phyloP scores from a whole-genome alignment of 2,888 invertebrate genomes.

The Cantharis nigra region DNA sequence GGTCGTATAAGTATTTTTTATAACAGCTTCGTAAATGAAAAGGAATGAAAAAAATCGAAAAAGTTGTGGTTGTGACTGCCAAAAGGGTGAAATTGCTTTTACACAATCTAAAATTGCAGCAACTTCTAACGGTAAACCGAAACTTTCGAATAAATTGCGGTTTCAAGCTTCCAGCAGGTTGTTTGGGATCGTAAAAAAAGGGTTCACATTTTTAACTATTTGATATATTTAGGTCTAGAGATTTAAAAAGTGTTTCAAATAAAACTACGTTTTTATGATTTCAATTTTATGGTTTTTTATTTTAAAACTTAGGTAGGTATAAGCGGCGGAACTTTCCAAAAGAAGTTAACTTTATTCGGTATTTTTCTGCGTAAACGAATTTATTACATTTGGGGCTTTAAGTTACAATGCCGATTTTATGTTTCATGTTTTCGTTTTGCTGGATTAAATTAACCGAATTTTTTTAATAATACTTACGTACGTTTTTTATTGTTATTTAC shows the following conservation, averaged over 20 bases:
- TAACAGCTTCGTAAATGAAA: neutral
- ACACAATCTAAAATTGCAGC: neutral
- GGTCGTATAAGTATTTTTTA: neutral
- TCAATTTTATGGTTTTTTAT: neutral
- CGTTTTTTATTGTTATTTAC: neutral
- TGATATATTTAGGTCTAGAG: neutral
- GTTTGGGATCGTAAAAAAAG: constrained; percentile 23
- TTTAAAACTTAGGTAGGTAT: neutral
- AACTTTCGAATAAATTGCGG: constrained; percentile 23
- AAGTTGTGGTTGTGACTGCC: neutral
- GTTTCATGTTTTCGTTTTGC: neutral
- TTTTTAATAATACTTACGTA: neutral
- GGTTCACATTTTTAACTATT: constrained; percentile 24
- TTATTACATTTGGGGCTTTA: neutral
- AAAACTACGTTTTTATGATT: neutral
- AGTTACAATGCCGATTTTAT: neutral
- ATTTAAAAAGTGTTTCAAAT: neutral
- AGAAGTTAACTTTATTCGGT: neutral
- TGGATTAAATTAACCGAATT: neutral
- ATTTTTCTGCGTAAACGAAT: neutral
- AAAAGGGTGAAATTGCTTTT: neutral
- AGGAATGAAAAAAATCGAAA: neutral
- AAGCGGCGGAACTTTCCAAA: neutral
- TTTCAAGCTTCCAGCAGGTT: constrained; percentile 21
- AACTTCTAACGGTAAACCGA: neutral